These are phyloP conservation scores for Serranus cabrilla DNA, from an alignment of 2,797 vertebrate genomes.

Conservation along the genomic window DNA sequence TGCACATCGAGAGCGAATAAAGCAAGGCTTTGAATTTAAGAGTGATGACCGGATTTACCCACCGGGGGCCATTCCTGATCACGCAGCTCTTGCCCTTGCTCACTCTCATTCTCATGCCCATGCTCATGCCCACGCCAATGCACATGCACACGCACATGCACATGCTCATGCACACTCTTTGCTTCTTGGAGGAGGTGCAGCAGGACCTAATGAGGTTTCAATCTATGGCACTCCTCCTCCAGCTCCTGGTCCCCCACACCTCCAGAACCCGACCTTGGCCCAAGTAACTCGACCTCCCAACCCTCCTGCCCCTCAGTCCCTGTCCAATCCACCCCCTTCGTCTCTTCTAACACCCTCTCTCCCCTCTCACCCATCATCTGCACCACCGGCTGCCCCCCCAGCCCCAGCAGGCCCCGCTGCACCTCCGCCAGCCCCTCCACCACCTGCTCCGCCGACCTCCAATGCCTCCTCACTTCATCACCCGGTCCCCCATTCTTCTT, in stretches of 20 bases:
- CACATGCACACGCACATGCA: conserved; percentile 71
- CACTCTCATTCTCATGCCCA: conserved; percentile 80
- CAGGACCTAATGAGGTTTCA: conserved; percentile 82
- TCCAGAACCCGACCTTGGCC: conserved; percentile 79
- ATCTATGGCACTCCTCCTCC: conserved; percentile 86
- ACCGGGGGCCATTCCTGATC: conserved; percentile 85
- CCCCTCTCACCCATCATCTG: conserved; percentile 82
- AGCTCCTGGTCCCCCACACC: conserved; percentile 80
- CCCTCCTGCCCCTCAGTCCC: conserved; percentile 87
- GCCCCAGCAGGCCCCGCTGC: conserved; percentile 82
- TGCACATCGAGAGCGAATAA: conserved; percentile 92
- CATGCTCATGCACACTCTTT: conserved; percentile 84
- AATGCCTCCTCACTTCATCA: conserved; percentile 82
- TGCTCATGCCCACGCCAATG: conserved; percentile 66
- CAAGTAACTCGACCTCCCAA: conserved; percentile 86
- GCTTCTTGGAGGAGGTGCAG: conserved; percentile 82
- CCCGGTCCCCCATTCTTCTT: conserved; percentile 83
- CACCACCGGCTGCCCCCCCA: conserved; percentile 81
- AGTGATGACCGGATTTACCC: conserved; percentile 91
- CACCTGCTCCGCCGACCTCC: conserved; percentile 75
- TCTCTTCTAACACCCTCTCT: conserved; percentile 82
- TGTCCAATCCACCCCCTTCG: conserved; percentile 84
- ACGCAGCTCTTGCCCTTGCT: conserved; percentile 85
- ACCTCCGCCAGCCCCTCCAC: conserved; percentile 81
- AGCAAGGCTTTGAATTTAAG: conserved; percentile 97